Percentiles rank a stretch among this genome's conserved stretches.
Conservation (phyloP, 2,797 vertebrate species). For the Chelon auratus region DNA sequence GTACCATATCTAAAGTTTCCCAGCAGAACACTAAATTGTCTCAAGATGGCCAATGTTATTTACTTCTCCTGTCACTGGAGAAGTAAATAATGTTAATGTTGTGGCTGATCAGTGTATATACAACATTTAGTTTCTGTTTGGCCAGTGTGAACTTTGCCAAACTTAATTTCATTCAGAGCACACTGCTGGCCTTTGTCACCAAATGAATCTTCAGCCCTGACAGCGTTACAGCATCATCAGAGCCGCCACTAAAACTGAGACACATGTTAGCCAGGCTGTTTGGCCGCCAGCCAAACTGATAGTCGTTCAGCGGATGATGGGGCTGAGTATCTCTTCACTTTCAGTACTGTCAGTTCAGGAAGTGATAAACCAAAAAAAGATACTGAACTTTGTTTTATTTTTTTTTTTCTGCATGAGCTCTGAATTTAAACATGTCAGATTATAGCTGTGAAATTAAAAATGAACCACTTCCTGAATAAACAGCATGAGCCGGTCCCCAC, state of each 20-base stretch:
- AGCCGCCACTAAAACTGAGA: conserved; percentile 52
- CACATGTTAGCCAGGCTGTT: conserved; percentile 55
- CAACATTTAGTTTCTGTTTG: neutral
- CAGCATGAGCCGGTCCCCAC: conserved; percentile 37
- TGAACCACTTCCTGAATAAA: conserved; percentile 49
- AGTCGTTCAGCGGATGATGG: conserved; percentile 28
- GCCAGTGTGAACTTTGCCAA: conserved; percentile 3
- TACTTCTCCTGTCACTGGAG: too few species aligned
- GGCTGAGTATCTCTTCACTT: conserved; percentile 49
- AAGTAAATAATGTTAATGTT: too few species aligned
- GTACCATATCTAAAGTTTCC: too few species aligned
- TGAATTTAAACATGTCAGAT: neutral
- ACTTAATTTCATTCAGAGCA: conserved; percentile 14
- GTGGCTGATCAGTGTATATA: too few species aligned
- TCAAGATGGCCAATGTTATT: too few species aligned
- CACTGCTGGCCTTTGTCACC: conserved; percentile 44
- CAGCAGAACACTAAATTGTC: too few species aligned
- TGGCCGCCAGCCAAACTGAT: conserved; percentile 50
- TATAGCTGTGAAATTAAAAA: neutral
- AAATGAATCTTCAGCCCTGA: conserved; percentile 62
- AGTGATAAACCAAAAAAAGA: conserved; percentile 12
- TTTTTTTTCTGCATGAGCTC: neutral
- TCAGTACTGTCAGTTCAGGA: conserved; percentile 58
- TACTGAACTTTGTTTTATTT: neutral
- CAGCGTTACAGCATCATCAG: conserved; percentile 57